A percentile compares a stretch with the other conserved stretches of the same genome.
Evolutionary conservation across 2,113 vertebrate species (phyloP).

Genomic region (Cavia porcellus): DNA sequence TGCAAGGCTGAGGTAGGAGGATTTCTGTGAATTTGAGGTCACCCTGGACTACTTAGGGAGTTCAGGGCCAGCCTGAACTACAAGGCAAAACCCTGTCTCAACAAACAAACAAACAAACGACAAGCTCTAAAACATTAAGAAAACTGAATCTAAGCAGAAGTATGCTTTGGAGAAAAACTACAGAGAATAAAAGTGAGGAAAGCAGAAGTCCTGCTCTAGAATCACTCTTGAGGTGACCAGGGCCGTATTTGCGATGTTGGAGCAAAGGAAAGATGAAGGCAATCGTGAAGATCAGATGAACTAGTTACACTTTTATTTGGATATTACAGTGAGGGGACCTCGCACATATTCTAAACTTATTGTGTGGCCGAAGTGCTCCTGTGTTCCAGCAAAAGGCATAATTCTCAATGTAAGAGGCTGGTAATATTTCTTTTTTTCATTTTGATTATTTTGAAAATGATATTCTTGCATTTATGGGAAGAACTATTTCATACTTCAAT

Average conservation of each 20-base stretch:
- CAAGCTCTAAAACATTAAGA: too few relatives aligned
- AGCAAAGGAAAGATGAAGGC: not conserved
- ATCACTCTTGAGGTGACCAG: not conserved
- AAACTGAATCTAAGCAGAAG: not conserved
- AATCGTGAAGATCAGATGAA: not conserved
- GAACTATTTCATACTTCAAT: not conserved
- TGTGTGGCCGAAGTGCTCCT: not conserved
- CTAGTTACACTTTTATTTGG: not conserved
- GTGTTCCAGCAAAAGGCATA: not conserved
- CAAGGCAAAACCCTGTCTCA: too few relatives aligned
- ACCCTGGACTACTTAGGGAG: too few relatives aligned
- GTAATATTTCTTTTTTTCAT: not conserved
- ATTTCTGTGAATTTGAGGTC: too few relatives aligned
- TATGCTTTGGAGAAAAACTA: not conserved
- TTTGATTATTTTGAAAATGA: constrained; percentile 43
- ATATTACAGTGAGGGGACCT: not conserved
- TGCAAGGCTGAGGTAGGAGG: too few relatives aligned
- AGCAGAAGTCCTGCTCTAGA: not conserved
- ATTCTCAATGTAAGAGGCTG: not conserved
- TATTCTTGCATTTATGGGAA: not conserved
- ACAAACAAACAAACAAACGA: too few relatives aligned
- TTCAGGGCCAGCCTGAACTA: too few relatives aligned
- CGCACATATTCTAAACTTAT: not conserved
- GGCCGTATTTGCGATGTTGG: not conserved
- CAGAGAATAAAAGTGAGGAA: not conserved